Evolutionary conservation across 1,140 invertebrate genomes (phyloP).

Genomic region (Ctenoplectra terminalis): DNA sequence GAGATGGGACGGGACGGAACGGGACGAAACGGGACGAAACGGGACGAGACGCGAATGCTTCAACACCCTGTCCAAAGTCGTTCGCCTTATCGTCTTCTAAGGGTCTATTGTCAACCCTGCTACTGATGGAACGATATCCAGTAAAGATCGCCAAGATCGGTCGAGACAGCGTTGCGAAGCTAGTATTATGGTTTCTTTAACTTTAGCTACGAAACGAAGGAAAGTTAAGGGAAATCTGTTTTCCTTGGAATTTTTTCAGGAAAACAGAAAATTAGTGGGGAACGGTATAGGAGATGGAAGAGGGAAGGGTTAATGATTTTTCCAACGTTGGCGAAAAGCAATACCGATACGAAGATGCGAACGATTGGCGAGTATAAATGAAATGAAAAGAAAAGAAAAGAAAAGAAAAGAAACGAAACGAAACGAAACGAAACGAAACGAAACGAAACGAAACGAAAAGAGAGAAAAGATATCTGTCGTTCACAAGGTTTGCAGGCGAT

Average conservation of each 20-base stretch:
- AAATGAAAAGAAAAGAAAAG: too few relatives aligned
- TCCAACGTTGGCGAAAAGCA: background rate
- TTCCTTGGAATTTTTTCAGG: too few relatives aligned
- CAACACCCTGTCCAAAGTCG: slow-evolving; percentile 71
- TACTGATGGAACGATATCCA: slow-evolving; percentile 53
- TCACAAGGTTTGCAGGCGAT: background rate
- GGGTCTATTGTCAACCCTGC: slow-evolving; percentile 48
- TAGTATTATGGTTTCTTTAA: background rate
- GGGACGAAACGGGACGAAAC: slow-evolving; percentile 67
- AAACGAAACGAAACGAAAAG: background rate
- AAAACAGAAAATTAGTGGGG: too few relatives aligned
- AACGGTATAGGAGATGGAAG: too few relatives aligned
- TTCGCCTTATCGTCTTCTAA: slow-evolving; percentile 72
- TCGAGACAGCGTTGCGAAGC: background rate
- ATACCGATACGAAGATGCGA: background rate
- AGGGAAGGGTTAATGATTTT: too few relatives aligned
- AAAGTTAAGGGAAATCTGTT: too few relatives aligned
- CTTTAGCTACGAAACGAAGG: background rate
- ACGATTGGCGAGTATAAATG: too few relatives aligned
- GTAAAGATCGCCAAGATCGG: background rate
- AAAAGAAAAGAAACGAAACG: too few relatives aligned
- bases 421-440: too few relatives aligned
- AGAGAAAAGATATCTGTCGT: background rate
- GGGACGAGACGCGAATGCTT: slow-evolving; percentile 56
- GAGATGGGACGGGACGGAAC: slow-evolving; percentile 63